Evolutionary conservation across 2,888 invertebrate genomes (phyloP).

Genomic region (Amblyjoppa proteus): DNA sequence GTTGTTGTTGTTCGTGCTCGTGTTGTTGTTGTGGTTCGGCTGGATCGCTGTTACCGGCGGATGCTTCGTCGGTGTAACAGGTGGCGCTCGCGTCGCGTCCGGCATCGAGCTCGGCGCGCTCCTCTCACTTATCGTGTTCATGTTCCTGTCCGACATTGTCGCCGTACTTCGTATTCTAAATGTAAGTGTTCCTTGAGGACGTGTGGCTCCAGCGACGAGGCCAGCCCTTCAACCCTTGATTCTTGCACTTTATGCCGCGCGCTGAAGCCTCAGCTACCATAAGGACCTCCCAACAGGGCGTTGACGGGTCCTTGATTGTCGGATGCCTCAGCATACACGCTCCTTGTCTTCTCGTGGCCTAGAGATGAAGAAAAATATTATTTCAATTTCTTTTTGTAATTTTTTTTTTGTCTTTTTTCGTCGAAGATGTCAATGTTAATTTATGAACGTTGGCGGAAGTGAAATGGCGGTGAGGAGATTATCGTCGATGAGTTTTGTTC

Average conservation of each 20-base stretch:
- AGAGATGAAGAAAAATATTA: conserved; percentile 38
- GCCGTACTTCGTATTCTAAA: conserved; percentile 75
- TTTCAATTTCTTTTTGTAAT: not conserved
- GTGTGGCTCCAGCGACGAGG: conserved; percentile 82
- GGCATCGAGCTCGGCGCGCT: conserved; percentile 58
- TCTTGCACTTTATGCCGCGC: conserved; percentile 77
- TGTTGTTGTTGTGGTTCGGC: conserved; percentile 60
- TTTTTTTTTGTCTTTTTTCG: too few species aligned
- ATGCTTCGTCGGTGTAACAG: conserved; percentile 24
- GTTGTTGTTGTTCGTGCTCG: conserved; percentile 69
- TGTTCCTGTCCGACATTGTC: conserved; percentile 77
- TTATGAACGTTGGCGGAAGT: too few species aligned
- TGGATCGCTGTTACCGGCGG: conserved; percentile 35
- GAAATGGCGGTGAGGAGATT: too few species aligned
- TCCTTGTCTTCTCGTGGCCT: conserved; percentile 75
- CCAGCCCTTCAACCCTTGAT: conserved; percentile 82
- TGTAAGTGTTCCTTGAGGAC: conserved; percentile 78
- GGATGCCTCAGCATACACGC: conserved; percentile 81
- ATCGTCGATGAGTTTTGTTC: too few species aligned
- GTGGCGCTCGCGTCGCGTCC: not conserved
- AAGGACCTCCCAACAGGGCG: conserved; percentile 79
- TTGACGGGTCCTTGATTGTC: conserved; percentile 70
- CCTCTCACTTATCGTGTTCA: conserved; percentile 70
- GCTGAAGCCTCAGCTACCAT: conserved; percentile 80
- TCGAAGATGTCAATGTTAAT: too few species aligned